Percentiles rank a stretch among this genome's conserved stretches.
Conservation (phyloP, 30 jellyfish, hydroid and myxozoan genomes). For the Clytia hemisphaerica region DNA sequence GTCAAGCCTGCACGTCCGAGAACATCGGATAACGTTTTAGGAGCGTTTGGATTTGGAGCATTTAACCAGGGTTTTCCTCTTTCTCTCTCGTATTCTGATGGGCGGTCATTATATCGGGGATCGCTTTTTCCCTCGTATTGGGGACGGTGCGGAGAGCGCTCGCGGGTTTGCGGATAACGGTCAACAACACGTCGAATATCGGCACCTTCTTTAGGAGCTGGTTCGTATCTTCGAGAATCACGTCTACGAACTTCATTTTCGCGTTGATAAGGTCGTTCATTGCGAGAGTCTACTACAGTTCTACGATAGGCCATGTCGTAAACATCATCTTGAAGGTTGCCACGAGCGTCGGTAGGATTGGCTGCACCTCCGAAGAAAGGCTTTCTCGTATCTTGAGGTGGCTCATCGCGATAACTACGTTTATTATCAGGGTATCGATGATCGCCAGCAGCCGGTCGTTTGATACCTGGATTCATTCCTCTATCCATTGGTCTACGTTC, state of each 20-base stretch:
- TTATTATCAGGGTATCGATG: slow-evolving; percentile 48
- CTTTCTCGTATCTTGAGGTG: slow-evolving; percentile 10
- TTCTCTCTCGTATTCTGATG: too few relatives aligned
- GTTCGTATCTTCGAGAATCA: slow-evolving; percentile 17
- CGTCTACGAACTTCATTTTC: not conserved
- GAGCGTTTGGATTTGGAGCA: slow-evolving; percentile 48
- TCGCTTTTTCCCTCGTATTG: slow-evolving; percentile 29
- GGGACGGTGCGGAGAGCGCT: slow-evolving; percentile 26
- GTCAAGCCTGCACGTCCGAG: slow-evolving; percentile 94
- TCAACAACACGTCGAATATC: slow-evolving; percentile 35
- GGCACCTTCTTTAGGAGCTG: not conserved
- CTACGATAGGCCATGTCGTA: slow-evolving; percentile 13
- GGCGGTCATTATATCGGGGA: too few relatives aligned
- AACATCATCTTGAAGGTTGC: slow-evolving; percentile 22
- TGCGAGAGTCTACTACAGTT: too few relatives aligned
- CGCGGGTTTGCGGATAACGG: slow-evolving; percentile 1
- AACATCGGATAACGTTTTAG: slow-evolving; percentile 78
- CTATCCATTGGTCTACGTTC: slow-evolving; percentile 19
- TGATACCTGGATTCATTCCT: slow-evolving; percentile 23
- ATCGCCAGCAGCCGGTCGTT: slow-evolving; percentile 61
- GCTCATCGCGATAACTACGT: slow-evolving; percentile 19
- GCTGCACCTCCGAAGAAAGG: slow-evolving; percentile 11
- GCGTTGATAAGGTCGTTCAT: too few relatives aligned
- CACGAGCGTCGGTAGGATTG: not conserved
- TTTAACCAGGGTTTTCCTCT: slow-evolving; percentile 3